phyloP scores from a whole-genome alignment of 1,140 invertebrate species.

The Conopomorpha cramerella region DNA sequence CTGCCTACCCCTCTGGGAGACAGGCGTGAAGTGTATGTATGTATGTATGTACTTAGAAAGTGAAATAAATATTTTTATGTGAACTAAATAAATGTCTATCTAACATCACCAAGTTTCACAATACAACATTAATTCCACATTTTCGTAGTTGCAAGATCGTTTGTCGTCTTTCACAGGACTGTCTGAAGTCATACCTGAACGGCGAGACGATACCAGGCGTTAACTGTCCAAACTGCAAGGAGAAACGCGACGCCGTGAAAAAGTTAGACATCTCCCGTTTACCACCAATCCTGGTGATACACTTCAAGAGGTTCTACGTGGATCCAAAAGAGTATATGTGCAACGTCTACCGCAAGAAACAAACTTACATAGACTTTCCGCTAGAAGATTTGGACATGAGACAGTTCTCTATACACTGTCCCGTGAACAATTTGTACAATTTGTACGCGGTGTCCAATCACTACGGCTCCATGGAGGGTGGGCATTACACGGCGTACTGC shows the following conservation, averaged over 20 bases:
- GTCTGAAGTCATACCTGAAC: constrained; percentile 78
- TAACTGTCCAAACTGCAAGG: constrained; percentile 89
- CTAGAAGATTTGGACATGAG: constrained; percentile 72
- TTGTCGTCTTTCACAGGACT: constrained; percentile 75
- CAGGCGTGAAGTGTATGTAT: too few species aligned
- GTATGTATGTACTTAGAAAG: too few species aligned
- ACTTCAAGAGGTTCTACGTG: constrained; percentile 78
- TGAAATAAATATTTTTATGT: too few species aligned
- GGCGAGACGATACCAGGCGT: constrained; percentile 82
- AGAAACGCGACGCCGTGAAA: constrained; percentile 82
- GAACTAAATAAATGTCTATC: too few species aligned
- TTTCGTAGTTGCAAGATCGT: too few species aligned
- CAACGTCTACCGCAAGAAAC: constrained; percentile 77
- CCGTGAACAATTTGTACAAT: constrained; percentile 67
- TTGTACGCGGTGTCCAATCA: constrained; percentile 90
- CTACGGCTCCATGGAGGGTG: constrained; percentile 87
- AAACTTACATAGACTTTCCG: constrained; percentile 88
- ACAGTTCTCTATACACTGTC: constrained; percentile 50
- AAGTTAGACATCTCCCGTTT: constrained; percentile 90
- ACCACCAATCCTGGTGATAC: constrained; percentile 87
- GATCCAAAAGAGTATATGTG: constrained; percentile 57
- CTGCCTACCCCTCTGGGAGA: too few species aligned
- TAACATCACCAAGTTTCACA: too few species aligned
- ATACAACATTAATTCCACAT: too few species aligned
- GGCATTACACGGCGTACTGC: constrained; percentile 83